Evolutionary conservation across 2,888 invertebrate species (phyloP).

Genomic region (Eupelmus urozonus): DNA sequence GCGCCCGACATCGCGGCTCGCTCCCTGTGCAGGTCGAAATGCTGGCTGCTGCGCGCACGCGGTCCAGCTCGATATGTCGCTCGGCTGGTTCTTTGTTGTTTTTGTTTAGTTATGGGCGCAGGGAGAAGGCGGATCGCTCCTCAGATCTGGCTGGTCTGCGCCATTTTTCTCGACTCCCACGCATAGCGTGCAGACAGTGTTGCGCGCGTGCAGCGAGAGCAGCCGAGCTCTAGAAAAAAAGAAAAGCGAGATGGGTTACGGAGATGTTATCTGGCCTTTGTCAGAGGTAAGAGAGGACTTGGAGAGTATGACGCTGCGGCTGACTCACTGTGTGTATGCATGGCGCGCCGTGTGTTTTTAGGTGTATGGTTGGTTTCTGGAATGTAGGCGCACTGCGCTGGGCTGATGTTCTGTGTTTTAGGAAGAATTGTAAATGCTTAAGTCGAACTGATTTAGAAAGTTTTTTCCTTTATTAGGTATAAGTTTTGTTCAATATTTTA

Average conservation of each 20-base stretch:
- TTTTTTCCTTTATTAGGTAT: no score
- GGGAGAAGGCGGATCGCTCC: not conserved
- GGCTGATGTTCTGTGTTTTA: no score
- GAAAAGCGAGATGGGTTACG: no score
- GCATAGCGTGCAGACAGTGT: not conserved
- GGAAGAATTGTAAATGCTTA: no score
- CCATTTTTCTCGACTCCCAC: slow-evolving; percentile 35
- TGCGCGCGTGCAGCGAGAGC: not conserved
- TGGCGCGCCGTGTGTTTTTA: no score
- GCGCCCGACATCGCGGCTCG: slow-evolving; percentile 78
- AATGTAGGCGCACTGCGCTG: no score
- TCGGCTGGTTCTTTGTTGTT: not conserved
- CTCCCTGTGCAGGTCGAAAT: not conserved
- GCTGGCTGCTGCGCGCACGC: not conserved
- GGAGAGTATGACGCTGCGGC: slow-evolving; percentile 4
- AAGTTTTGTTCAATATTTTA: no score
- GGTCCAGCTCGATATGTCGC: not conserved
- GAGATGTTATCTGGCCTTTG: no score
- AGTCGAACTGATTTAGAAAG: no score
- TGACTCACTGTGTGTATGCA: no score
- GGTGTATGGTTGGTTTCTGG: no score
- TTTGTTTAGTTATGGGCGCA: slow-evolving; percentile 40
- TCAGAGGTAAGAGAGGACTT: slow-evolving; percentile 9
- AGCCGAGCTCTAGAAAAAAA: slow-evolving; percentile 1
- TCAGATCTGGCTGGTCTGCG: slow-evolving; percentile 26